These are phyloP conservation scores for Campodea augens DNA, from an alignment of 1,140 invertebrate species.

Conservation along the genomic window DNA sequence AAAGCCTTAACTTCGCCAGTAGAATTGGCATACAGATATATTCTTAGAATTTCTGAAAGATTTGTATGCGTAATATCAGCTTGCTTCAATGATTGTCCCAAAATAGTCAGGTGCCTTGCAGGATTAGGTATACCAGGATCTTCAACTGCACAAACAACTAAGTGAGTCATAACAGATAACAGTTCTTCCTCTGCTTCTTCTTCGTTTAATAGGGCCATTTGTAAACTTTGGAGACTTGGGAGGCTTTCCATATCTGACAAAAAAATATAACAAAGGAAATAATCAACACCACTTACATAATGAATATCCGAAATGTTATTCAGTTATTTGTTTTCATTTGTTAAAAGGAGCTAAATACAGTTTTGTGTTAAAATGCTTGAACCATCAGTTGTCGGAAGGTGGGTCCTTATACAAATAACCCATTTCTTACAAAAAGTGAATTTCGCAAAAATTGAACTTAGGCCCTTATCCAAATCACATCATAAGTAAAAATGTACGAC, in stretches of 20 bases:
- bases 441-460: too few relatives aligned
- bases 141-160: conserved; percentile 78
- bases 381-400: too few relatives aligned
- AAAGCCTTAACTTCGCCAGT: conserved; percentile 65
- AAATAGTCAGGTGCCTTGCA: conserved; percentile 59
- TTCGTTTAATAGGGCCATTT: conserved; percentile 62
- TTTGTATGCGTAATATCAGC: conserved; percentile 79
- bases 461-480: too few relatives aligned
- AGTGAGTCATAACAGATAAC: conserved; percentile 67
- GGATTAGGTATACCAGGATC: conserved; percentile 86
- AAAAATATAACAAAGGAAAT: too few relatives aligned
- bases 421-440: too few relatives aligned
- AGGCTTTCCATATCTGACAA: conserved; percentile 64
- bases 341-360: too few relatives aligned
- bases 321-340: too few relatives aligned
- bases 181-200: conserved; percentile 73
- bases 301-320: too few relatives aligned
- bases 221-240: conserved; percentile 65
- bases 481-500: too few relatives aligned
- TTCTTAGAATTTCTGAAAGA: conserved; percentile 75
- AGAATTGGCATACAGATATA: conserved; percentile 71
- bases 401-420: too few relatives aligned
- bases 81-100: conserved; percentile 76
- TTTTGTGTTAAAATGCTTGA: too few relatives aligned
- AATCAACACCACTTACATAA: too few relatives aligned